Conservation (phyloP, 2,888 invertebrate genomes). For the Pelosia muscerda region DNA sequence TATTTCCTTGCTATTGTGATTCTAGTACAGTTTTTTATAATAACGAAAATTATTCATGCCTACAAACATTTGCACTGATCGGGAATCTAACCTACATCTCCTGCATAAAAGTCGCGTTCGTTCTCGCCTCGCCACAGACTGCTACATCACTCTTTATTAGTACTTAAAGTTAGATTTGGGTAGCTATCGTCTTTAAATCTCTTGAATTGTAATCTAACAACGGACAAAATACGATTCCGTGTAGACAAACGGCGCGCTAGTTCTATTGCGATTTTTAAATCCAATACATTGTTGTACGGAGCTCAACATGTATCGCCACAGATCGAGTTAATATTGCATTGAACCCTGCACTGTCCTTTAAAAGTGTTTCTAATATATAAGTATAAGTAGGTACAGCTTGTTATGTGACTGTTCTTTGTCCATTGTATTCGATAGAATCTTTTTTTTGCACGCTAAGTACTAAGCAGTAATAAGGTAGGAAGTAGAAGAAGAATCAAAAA, state of each 20-base stretch:
- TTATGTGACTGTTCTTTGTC: neutral
- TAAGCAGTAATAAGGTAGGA: too few relatives aligned
- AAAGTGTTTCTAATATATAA: constrained; percentile 15
- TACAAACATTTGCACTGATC: too few relatives aligned
- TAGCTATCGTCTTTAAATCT: constrained; percentile 10
- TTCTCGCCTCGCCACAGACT: neutral
- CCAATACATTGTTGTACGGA: constrained; percentile 34
- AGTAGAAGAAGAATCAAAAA: too few relatives aligned
- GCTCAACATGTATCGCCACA: constrained; percentile 20
- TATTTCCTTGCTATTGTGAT: too few relatives aligned
- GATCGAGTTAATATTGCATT: constrained; percentile 26
- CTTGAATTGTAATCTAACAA: constrained; percentile 15
- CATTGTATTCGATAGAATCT: too few relatives aligned
- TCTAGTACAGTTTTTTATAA: too few relatives aligned
- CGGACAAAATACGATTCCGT: constrained; percentile 17
- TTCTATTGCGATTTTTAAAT: constrained; percentile 36
- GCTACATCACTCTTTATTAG: neutral
- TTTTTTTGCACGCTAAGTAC: too few relatives aligned
- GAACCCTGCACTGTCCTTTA: constrained; percentile 12
- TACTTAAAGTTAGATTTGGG: constrained; percentile 12
- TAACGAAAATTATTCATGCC: too few relatives aligned
- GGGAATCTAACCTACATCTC: too few relatives aligned
- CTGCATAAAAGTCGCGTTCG: too few relatives aligned
- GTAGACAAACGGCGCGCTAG: constrained; percentile 19
- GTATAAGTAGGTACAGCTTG: too few relatives aligned